Base-by-base conservation (phyloP, 2,888 invertebrate genomes). In the Lepidonotus clava region DNA sequence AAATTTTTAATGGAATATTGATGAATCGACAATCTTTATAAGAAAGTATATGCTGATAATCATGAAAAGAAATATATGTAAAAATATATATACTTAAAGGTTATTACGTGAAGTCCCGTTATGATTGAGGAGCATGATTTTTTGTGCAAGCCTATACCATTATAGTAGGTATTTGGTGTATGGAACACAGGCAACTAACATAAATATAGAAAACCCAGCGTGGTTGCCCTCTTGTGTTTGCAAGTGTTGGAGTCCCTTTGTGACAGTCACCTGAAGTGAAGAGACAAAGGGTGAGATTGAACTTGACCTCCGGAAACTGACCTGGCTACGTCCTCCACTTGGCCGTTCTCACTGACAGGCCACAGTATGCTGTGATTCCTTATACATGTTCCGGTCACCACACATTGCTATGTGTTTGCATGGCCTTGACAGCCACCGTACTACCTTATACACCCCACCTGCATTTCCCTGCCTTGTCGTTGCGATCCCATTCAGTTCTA, bases 251-350 rank as follows among this genome's bases (percentile, higher is more conserved):
- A 18, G 36, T 38, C 71, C 71, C 14, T 5, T 71, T 36, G 4
- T n/a, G 11, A 2, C 38, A 71, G 71, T 71, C 8, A 38, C 38
- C 38, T 11, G 71, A 71, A 71, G 36, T 38, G 38, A 21, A 21
- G n/a, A n/a, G 71, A 71, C 71, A 18, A 5, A 34, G 61, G 61
- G 28, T 4, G 5, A 8, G 14, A 18, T 34, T 38, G 36, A 34
- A 21, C 18, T 34, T 71, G 71, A 71, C 71, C 38, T 38, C 71
- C 38, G 71, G 71, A 71, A 36, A 71, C 71, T 71, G 71, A 71
- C 71, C 71, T 38, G 71, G 71, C 71, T 71, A 71, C 38, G 71
- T 71, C 71, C 71, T 71, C 71, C 71, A 71, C 71, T 38, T 11
- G 71, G n/a, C 71, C 38, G 71, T 71, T 34, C 8, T 5, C 32